Percentiles rank a stretch among this genome's conserved stretches.
phyloP scores from a whole-genome alignment of 1,140 invertebrate species.

The Formica selysi region DNA sequence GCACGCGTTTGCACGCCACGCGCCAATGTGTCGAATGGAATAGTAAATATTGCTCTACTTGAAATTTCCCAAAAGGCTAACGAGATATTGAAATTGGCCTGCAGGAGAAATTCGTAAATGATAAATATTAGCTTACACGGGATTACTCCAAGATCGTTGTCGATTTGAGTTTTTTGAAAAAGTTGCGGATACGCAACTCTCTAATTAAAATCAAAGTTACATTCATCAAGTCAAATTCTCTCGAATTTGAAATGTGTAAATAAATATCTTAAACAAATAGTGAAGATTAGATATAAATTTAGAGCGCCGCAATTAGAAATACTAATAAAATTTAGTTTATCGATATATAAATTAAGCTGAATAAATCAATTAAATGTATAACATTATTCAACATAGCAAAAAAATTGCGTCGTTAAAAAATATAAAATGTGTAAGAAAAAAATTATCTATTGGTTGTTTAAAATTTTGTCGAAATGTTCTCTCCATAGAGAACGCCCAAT shows the following conservation, averaged over 20 bases:
- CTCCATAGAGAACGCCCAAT: background rate
- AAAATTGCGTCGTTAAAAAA: background rate
- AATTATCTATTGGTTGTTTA: background rate
- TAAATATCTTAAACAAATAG: background rate
- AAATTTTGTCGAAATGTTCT: background rate
- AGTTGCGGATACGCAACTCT: no score
- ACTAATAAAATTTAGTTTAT: background rate
- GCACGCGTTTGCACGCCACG: conserved; percentile 54
- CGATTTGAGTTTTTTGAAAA: background rate
- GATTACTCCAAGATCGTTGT: background rate
- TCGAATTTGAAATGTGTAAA: background rate
- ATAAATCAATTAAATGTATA: background rate
- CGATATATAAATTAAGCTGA: background rate
- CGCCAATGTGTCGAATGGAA: conserved; percentile 53
- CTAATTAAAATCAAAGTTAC: background rate
- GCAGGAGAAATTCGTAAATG: background rate
- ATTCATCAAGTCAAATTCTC: background rate
- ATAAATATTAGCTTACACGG: conserved; percentile 10
- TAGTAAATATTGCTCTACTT: conserved; percentile 53
- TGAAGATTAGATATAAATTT: background rate
- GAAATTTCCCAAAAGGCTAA: conserved; percentile 53
- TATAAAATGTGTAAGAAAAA: no score
- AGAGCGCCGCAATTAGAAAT: background rate
- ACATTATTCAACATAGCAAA: background rate
- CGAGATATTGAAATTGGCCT: conserved; percentile 42